These are phyloP conservation scores for Euproctis similis DNA, from an alignment of 2,888 invertebrate genomes.

Conservation along the genomic window DNA sequence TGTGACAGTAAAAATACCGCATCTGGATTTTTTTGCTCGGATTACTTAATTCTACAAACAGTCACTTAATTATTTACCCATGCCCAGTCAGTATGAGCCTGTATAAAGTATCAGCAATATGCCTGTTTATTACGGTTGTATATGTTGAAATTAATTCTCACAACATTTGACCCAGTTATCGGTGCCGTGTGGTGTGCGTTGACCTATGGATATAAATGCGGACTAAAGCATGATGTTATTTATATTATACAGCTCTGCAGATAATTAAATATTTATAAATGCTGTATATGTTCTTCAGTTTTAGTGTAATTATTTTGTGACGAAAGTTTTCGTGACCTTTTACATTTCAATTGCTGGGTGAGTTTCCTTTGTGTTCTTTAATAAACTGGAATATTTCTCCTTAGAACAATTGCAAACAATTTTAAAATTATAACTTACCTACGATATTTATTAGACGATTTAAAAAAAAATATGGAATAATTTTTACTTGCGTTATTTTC, in stretches of 20 bases:
- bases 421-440: too few relatives aligned
- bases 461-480: too few relatives aligned
- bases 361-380: slow-evolving; percentile 57
- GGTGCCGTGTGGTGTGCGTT: slow-evolving; percentile 55
- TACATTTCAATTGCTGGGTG: slow-evolving; percentile 39
- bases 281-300: slow-evolving; percentile 46
- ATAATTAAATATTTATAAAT: slow-evolving; percentile 72
- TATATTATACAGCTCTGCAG: slow-evolving; percentile 72
- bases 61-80: slow-evolving; percentile 17
- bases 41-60: slow-evolving; percentile 31
- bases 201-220: slow-evolving; percentile 71
- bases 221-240: slow-evolving; percentile 67
- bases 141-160: slow-evolving; percentile 40
- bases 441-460: too few relatives aligned
- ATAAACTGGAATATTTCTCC: too few relatives aligned
- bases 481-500: too few relatives aligned
- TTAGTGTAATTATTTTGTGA: slow-evolving; percentile 36
- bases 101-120: slow-evolving; percentile 18
- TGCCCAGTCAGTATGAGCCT: slow-evolving; percentile 25
- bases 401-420: too few relatives aligned
- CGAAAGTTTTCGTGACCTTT: slow-evolving; percentile 36
- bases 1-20: slow-evolving; percentile 60
- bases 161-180: slow-evolving; percentile 72
- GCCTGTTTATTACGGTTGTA: slow-evolving; percentile 22
- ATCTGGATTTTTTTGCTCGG: slow-evolving; percentile 26